Evolutionary conservation across 2,888 invertebrate genomes (phyloP).

Genomic region (Tenodera sinensis): DNA sequence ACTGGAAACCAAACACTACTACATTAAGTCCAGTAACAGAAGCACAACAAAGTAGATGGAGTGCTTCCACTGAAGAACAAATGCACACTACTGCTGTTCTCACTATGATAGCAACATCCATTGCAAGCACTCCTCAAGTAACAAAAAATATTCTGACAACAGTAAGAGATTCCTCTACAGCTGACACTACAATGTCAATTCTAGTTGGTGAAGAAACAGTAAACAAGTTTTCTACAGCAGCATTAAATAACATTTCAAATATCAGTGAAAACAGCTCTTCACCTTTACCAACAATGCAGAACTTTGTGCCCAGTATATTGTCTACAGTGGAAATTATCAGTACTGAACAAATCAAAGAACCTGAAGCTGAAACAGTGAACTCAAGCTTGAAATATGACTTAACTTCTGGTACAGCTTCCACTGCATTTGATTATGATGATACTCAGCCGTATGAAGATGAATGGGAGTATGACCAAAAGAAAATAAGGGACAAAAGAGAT

Average conservation of each 20-base stretch:
- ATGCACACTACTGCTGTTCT: neutral
- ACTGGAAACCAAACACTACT: slow-evolving; percentile 50
- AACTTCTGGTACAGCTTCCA: neutral
- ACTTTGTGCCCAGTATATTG: too few relatives aligned
- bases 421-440: neutral
- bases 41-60: neutral
- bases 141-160: neutral
- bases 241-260: neutral
- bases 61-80: neutral
- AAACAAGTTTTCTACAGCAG: neutral
- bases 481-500: neutral
- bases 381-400: neutral
- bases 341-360: neutral
- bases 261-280: neutral
- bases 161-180: neutral
- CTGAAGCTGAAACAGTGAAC: neutral
- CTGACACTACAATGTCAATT: neutral
- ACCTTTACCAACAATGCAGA: too few relatives aligned
- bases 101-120: neutral
- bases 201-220: neutral
- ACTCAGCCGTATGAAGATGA: neutral
- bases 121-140: neutral
- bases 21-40: slow-evolving; percentile 8
- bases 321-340: neutral
- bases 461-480: neutral